Evolutionary conservation across 2,888 invertebrate species (phyloP).

Genomic region (Lasioglossum villosulum): DNA sequence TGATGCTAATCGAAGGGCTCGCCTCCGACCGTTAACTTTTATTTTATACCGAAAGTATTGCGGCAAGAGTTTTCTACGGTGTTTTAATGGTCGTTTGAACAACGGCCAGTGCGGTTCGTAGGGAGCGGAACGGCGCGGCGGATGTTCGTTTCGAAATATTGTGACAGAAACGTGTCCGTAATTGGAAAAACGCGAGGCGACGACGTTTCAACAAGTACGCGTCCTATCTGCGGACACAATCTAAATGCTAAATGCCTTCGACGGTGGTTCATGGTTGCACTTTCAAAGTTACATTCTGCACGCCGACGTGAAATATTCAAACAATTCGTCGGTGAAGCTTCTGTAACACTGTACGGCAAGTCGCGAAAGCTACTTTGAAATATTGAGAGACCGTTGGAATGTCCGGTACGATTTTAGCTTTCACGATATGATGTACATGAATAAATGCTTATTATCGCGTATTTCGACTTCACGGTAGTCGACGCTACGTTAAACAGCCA

Average conservation of each 20-base stretch:
- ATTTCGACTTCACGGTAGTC: neutral
- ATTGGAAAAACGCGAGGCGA: neutral
- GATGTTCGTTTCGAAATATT: neutral
- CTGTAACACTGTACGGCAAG: neutral
- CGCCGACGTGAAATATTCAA: neutral
- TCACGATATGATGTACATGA: neutral
- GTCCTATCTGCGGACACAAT: neutral
- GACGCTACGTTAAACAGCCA: neutral
- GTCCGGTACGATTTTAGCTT: neutral
- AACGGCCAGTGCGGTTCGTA: neutral
- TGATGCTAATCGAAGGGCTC: conserved; percentile 22
- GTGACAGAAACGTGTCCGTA: conserved; percentile 3
- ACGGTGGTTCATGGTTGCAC: neutral
- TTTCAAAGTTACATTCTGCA: neutral
- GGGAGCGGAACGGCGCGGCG: neutral
- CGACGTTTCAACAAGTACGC: conserved; percentile 8
- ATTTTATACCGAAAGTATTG: conserved; percentile 2
- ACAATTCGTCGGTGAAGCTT: neutral
- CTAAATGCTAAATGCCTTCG: neutral
- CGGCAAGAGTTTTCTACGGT: neutral
- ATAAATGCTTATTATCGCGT: neutral
- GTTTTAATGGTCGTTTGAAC: neutral
- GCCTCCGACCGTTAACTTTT: conserved; percentile 15
- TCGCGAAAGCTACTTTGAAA: neutral
- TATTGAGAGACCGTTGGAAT: neutral